Evolutionary conservation across 2,888 invertebrate species (phyloP).

Genomic region (Protophormia terraenovae): DNA sequence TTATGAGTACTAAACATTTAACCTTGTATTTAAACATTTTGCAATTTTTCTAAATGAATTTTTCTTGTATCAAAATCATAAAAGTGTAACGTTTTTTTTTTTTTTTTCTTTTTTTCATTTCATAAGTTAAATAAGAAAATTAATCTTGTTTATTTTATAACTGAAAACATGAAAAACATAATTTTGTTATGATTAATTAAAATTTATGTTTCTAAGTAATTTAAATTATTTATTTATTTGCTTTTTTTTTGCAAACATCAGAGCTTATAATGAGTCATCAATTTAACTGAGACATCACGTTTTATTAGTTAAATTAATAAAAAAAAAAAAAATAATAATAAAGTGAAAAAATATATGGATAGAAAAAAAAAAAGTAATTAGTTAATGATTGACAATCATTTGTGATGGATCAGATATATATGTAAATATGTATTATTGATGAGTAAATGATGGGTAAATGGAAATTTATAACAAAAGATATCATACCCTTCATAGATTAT

Average conservation of each 20-base stretch:
- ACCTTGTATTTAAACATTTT: background rate
- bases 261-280: background rate
- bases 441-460: too few species aligned
- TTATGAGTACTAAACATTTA: background rate
- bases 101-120: too few species aligned
- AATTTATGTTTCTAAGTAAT: background rate
- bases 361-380: background rate
- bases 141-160: too few species aligned
- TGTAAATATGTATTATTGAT: too few species aligned
- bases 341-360: background rate
- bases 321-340: background rate
- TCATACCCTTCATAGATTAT: too few species aligned
- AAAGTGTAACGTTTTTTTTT: background rate
- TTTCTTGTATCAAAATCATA: background rate
- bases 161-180: too few species aligned
- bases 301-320: background rate
- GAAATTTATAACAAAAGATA: too few species aligned
- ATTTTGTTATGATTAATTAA: background rate
- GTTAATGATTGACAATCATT: slow-evolving; percentile 20
- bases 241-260: background rate
- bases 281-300: background rate
- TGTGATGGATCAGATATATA: background rate
- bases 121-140: background rate
- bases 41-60: background rate
- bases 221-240: background rate